Evolutionary conservation across 2,888 invertebrate species (phyloP), one percentile per base, ranked within the genome.

Genomic region (Seira ritae): DNA sequence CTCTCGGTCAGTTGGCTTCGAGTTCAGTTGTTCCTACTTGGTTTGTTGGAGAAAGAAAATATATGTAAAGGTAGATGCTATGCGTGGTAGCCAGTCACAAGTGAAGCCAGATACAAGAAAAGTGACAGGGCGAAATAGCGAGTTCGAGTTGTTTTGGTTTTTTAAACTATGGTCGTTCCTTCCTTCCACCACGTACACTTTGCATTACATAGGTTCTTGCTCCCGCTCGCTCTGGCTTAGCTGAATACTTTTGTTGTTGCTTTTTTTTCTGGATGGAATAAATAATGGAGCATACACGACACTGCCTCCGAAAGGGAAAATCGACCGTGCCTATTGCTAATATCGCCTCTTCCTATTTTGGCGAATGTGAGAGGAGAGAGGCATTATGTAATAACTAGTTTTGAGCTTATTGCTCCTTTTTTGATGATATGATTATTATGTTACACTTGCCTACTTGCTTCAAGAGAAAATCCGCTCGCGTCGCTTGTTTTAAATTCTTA

Each of bases 151-250:
- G 31, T 31, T 31, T 31, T 31, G 31, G 31, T 31, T 31, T 31
- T 31, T 31, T 31, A 31, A 8, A 31, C 31, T 4, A 8, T 8
- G 31, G 31, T 31, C 31, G 8, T 8, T 31, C 31, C 2, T 2
- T 31, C 31, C 3, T 31, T 31, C 8, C 31, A 31, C 31, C n/a
- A 31, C 8, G 31, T 31, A 31, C 31, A 31, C 31, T 4, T 31
- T 55, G 55, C 55, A 22, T 42, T 55, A 55, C 50, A 46, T 71
- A 31, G 73, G 80, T 80, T 79, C 80, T 62, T 74, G 80, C 74
- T 69, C 80, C 74, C 73, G 19, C 19, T 67, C 12, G n/a, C 60
- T n/a, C 66, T n/a, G 20, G n/a, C n/a, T n/a, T n/a, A n/a, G n/a
- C n/a, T 42, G 42, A 42, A 42, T n/a, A n/a, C 55, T 55, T 55